Evolutionary conservation across 2,113 vertebrate species (phyloP), one percentile per base, ranked within the genome.

Genomic region (Acanthochromis polyacanthus): DNA sequence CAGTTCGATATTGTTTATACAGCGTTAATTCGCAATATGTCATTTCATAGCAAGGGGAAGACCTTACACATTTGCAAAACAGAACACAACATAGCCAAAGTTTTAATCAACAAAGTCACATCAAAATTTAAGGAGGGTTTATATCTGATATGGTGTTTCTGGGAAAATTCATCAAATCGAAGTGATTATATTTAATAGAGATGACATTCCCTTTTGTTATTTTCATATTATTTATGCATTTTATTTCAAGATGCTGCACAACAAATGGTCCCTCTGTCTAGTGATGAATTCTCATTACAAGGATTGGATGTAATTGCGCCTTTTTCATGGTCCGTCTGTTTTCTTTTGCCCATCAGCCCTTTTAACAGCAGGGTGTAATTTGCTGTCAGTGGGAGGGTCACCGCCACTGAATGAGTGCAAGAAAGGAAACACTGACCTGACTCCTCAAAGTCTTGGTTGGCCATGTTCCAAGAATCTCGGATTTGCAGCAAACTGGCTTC

Each of bases 381-480:
- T 79, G 48, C 52, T 43, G 63, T 71, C 76, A 73, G 69, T 51
- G 23, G 63, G 51, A 43, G 55, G 20, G 68, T 52, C 50, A 30
- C 59, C 38, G 22, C 25, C 16, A 30, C 11, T 51, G 40, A 76
- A 65, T 16, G 11, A n/a, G 22, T 25, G 61, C 11, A 63, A 30
- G 57, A 17, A 70, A 23, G 22, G 48, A 76, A 75, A 70, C 61
- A 88, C 93, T 64, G 70, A 95, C 95, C 95, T 86, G 95, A 95
- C 59, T 94, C 93, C 80, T 95, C 89, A 89, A 96, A 96, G 59
- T 95, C 95, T 59, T 88, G 92, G 83, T 95, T 95, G 86, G 92
- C 92, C 62, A 63, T 58, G 10, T 73, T 89, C 94, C 94, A 94
- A 45, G 93, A 92, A 23, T 95, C 93, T 69, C 81, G 84, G 60